Base-by-base conservation (phyloP, 2,797 vertebrate species). In the Dromococcyx pavoninus region DNA sequence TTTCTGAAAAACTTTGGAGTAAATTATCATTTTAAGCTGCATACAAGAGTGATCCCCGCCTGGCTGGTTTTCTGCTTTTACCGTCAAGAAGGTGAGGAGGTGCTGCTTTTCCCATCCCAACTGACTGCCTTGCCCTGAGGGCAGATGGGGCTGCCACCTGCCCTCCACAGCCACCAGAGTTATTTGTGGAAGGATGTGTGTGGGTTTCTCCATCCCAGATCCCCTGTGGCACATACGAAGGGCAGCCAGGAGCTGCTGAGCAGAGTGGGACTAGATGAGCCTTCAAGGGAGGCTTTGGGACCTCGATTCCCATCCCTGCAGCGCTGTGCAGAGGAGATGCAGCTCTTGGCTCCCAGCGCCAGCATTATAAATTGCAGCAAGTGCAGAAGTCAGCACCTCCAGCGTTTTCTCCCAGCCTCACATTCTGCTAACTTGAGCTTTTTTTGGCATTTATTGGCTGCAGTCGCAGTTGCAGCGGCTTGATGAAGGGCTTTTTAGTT, bases 331-430 rank as follows among this genome's bases (percentile, higher is more conserved):
- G 53, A 22, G 23, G 21, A 18, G 27, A n/a, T 39, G 71, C 69
- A 12, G 64, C 2, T 6, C 58, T 77, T 24, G 61, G 80, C 71
- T 80, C 8, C 37, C 0, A 0, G 69, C 56, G 16, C 48, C 71
- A 9, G 53, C 0, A 0, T 27, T 60, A 13, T 2, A 2, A 17
- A 30, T 4, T 48, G 39, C 71, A 41, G 51, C 7, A 7, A 74
- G 30, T 2, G 60, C 39, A 33, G 73, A 73, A 53, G 30, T 43
- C 62, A 14, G 21, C 73, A 30, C 22, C 28, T 65, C 44, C 57
- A 10, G 23, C 1, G 3, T 35, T 76, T 28, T 19, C 27, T 80
- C 64, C 67, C 62, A 33, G 57, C 39, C 89, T 64, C 19, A 5
- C 17, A 25, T 58, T 86, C 72, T 48, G 24, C 10, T 28, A 14